phyloP scores from a whole-genome alignment of 2,888 invertebrate species.

The Eupithecia exiguata region DNA sequence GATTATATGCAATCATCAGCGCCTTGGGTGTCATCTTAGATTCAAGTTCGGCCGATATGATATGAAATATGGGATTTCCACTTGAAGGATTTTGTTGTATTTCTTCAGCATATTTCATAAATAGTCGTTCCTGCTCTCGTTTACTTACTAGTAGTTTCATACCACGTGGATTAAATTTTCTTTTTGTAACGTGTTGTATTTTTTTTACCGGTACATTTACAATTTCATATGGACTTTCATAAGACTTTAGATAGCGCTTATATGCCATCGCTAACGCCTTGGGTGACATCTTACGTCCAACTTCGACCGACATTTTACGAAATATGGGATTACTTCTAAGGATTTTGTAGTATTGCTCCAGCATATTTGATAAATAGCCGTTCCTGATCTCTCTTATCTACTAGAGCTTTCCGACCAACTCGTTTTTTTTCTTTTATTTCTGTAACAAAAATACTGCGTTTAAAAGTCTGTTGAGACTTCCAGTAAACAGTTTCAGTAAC shows the following conservation, averaged over 20 bases:
- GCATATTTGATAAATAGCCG: conserved; percentile 2
- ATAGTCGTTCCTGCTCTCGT: background rate
- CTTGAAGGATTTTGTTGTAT: background rate
- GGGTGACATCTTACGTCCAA: background rate
- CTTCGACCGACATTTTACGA: background rate
- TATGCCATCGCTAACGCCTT: background rate
- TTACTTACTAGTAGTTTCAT: background rate
- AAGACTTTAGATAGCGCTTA: background rate
- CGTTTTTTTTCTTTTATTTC: background rate
- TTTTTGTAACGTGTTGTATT: background rate
- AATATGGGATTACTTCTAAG: background rate
- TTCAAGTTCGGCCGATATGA: background rate
- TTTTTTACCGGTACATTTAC: background rate
- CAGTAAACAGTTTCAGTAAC: background rate
- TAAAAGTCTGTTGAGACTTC: background rate
- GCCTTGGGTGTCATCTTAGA: background rate
- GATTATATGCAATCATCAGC: background rate
- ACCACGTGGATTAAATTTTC: background rate
- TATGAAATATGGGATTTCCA: background rate
- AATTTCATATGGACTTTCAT: background rate
- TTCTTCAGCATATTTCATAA: background rate
- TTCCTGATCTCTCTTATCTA: background rate
- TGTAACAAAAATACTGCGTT: background rate
- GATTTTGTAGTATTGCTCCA: background rate
- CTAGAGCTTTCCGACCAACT: background rate